Conservation (phyloP, 2,888 invertebrate species). For the Cataglyphis albicans region DNA sequence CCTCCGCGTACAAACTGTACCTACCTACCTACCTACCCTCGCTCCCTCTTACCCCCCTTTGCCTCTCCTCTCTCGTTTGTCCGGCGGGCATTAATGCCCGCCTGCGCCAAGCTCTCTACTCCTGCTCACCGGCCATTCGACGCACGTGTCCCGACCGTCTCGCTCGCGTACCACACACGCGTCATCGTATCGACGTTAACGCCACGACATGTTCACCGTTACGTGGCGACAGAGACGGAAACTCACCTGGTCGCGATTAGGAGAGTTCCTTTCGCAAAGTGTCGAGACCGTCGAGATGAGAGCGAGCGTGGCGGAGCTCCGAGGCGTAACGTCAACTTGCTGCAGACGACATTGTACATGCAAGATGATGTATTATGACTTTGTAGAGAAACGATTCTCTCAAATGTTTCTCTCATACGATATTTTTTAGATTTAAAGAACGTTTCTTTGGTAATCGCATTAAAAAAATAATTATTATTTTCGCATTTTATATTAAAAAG, state of each 20-base stretch:
- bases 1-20: slow-evolving; percentile 51
- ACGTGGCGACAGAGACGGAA: slow-evolving; percentile 52
- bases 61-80: slow-evolving; percentile 71
- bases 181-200: slow-evolving; percentile 70
- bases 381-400: background rate
- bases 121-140: slow-evolving; percentile 81
- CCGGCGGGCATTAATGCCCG: slow-evolving; percentile 82
- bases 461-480: background rate
- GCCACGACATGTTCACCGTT: slow-evolving; percentile 56
- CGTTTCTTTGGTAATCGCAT: background rate
- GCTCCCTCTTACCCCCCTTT: slow-evolving; percentile 63
- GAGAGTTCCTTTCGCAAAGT: slow-evolving; percentile 40
- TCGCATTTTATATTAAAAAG: background rate
- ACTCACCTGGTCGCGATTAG: slow-evolving; percentile 30
- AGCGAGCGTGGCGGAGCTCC: slow-evolving; percentile 7
- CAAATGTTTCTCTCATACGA: background rate
- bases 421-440: background rate
- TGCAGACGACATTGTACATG: background rate
- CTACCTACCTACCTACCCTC: slow-evolving; percentile 62
- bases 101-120: slow-evolving; percentile 77
- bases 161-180: slow-evolving; percentile 58
- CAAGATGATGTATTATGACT: background rate
- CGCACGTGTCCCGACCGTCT: slow-evolving; percentile 77
- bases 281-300: slow-evolving; percentile 32
- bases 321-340: slow-evolving; percentile 8